Evolutionary conservation across 2,797 vertebrate genomes (phyloP).

Genomic region (Anas flavirostris): DNA sequence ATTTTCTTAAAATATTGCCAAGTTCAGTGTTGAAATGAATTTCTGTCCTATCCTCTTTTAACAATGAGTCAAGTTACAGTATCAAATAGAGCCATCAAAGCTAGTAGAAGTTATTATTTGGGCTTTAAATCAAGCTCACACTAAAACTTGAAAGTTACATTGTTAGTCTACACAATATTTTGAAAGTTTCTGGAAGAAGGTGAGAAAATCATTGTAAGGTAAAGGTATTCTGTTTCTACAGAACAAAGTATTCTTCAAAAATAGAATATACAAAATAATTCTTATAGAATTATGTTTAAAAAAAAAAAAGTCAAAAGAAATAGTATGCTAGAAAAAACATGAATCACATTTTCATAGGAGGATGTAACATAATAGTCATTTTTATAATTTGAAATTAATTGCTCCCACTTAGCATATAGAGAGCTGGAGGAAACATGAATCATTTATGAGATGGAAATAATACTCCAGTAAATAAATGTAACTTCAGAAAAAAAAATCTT

Average conservation of each 20-base stretch:
- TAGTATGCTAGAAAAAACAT: not conserved
- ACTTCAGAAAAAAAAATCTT: conserved; percentile 19
- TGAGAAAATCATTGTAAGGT: not conserved
- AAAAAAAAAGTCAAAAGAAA: not conserved
- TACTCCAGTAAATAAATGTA: conserved; percentile 17
- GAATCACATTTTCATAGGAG: not conserved
- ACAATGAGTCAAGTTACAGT: not conserved
- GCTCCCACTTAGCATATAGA: not conserved
- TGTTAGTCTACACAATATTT: not conserved
- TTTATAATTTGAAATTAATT: not conserved
- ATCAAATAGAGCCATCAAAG: not conserved
- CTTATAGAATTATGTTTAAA: not conserved
- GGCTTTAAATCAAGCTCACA: not conserved
- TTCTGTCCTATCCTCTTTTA: not conserved
- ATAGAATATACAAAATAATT: not conserved
- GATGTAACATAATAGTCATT: not conserved
- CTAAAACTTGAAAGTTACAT: not conserved
- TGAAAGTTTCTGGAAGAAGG: not conserved
- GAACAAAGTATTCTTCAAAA: not conserved
- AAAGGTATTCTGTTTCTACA: not conserved
- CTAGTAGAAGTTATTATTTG: not conserved
- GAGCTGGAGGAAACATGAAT: not conserved
- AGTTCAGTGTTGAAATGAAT: not conserved
- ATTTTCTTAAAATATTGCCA: not conserved
- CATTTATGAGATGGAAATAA: conserved; percentile 41